A percentile compares a stretch with the other conserved stretches of the same genome.
These are phyloP conservation scores for Podarcis cretensis DNA, from an alignment of 2,113 vertebrate genomes.

Conservation along the genomic window DNA sequence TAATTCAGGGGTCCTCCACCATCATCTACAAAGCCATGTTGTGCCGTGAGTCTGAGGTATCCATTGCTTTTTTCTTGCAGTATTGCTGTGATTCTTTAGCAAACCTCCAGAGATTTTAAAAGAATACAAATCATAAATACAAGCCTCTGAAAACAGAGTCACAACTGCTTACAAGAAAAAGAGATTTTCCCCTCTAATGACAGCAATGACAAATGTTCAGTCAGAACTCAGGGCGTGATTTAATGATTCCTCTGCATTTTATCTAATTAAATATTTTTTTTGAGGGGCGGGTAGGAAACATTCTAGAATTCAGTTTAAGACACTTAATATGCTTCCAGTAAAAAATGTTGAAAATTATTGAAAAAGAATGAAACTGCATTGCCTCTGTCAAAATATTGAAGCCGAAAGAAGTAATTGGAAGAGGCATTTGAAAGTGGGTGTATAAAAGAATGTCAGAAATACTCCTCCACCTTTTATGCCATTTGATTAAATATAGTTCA, in stretches of 20 bases:
- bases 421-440: neutral
- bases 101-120: neutral
- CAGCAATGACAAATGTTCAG: slow-evolving; percentile 50
- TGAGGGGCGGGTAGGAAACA: too few species aligned
- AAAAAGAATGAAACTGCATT: neutral
- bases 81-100: neutral
- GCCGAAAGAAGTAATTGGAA: neutral
- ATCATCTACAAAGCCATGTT: neutral
- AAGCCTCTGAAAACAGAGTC: neutral
- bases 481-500: neutral
- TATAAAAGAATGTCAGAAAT: slow-evolving; percentile 28
- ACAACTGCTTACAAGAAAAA: slow-evolving; percentile 24
- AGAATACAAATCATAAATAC: neutral
- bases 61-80: neutral
- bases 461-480: slow-evolving; percentile 2
- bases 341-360: slow-evolving; percentile 14
- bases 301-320: slow-evolving; percentile 42
- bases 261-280: slow-evolving; percentile 27
- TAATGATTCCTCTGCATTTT: slow-evolving; percentile 49
- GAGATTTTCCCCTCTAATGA: slow-evolving; percentile 1
- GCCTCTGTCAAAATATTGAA: slow-evolving; percentile 24
- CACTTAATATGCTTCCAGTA: slow-evolving; percentile 11
- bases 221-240: slow-evolving; percentile 37
- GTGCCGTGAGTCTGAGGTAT: too few species aligned
- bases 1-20: neutral